These are phyloP conservation scores for Halictus quadricinctus DNA, from an alignment of 2,888 invertebrate genomes.

Conservation along the genomic window DNA sequence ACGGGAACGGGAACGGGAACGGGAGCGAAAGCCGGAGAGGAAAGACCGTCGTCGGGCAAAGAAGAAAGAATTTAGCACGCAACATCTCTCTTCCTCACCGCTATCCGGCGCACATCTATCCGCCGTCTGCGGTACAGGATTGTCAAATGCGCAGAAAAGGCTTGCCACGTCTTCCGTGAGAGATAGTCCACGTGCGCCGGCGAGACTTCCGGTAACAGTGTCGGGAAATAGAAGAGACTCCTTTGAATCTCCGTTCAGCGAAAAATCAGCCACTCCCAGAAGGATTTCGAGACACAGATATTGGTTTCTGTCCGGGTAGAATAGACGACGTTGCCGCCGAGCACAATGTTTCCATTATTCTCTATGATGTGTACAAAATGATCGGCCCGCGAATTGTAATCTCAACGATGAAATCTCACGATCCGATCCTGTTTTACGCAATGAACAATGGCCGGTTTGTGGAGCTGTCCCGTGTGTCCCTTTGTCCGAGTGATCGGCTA, in stretches of 20 bases:
- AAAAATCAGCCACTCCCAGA: conserved; percentile 17
- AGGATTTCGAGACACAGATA: conserved; percentile 24
- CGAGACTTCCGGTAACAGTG: conserved; percentile 59
- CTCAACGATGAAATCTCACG: not conserved
- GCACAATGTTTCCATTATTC: conserved; percentile 8
- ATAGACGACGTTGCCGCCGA: not conserved
- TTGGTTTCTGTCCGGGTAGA: conserved; percentile 19
- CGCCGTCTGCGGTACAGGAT: conserved; percentile 36
- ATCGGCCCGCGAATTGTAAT: not conserved
- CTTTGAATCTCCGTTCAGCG: conserved; percentile 28
- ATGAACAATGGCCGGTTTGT: not conserved
- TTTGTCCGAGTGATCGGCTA: not conserved
- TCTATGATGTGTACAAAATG: not conserved
- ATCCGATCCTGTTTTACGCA: not conserved
- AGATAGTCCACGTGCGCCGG: conserved; percentile 50
- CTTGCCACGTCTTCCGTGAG: conserved; percentile 50
- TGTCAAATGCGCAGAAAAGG: conserved; percentile 48
- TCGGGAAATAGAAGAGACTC: conserved; percentile 53
- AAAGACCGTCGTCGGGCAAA: not conserved
- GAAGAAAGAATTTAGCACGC: conserved; percentile 50
- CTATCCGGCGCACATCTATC: conserved; percentile 14
- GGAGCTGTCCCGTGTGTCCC: not conserved
- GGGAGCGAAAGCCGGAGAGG: not conserved
- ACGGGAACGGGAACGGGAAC: not conserved
- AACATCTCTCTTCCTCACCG: conserved; percentile 29